A percentile compares a stretch with the other conserved stretches of the same genome.
Evolutionary conservation across 1,140 invertebrate species (phyloP).

Genomic region (Colletes latitarsis): DNA sequence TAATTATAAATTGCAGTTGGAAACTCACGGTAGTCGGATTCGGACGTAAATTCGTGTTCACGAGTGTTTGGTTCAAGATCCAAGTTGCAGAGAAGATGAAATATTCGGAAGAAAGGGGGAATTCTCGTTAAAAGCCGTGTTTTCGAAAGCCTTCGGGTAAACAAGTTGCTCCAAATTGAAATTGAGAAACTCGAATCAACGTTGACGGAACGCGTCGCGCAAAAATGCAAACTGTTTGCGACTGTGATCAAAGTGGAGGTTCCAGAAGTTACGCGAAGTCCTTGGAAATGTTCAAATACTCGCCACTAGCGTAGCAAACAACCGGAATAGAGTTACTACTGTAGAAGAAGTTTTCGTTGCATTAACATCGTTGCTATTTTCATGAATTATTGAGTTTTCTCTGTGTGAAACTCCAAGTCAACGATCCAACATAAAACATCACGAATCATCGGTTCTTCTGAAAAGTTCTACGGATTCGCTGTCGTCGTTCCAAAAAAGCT

Average conservation of each 20-base stretch:
- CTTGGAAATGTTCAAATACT: slow-evolving; percentile 4
- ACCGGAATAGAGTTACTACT: neutral
- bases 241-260: neutral
- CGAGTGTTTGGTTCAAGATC: neutral
- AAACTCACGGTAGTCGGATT: neutral
- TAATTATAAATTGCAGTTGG: neutral
- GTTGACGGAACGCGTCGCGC: neutral
- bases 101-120: neutral
- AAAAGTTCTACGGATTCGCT: too few relatives aligned
- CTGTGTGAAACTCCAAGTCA: too few relatives aligned
- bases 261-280: neutral
- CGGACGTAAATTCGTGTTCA: neutral
- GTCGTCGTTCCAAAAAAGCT: too few relatives aligned
- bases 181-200: neutral
- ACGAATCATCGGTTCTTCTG: too few relatives aligned
- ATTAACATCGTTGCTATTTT: too few relatives aligned
- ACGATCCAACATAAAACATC: too few relatives aligned
- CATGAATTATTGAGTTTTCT: too few relatives aligned
- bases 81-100: too few relatives aligned
- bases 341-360: neutral
- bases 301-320: neutral
- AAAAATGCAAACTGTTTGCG: neutral
- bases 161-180: neutral
- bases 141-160: neutral
- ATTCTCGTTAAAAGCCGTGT: neutral